Evolutionary conservation across 1,140 invertebrate genomes (phyloP).

Genomic region (Halictus rubicundus): DNA sequence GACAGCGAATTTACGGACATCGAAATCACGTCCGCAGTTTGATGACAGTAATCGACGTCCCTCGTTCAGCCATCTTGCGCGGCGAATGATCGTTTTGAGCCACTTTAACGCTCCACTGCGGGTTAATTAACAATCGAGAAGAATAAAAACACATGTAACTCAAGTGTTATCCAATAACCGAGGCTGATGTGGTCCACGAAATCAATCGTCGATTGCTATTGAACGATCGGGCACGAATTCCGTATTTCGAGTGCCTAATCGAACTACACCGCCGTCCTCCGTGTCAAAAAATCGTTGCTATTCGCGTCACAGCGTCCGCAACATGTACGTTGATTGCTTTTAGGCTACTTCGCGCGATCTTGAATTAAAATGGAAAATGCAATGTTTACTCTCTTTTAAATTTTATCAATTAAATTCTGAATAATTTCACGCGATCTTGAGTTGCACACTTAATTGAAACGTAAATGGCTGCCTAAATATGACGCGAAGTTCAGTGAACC

Average conservation of each 20-base stretch:
- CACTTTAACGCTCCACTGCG: neutral
- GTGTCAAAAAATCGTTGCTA: neutral
- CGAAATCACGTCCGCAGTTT: neutral
- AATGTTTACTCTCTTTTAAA: too few species aligned
- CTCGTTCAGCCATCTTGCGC: neutral
- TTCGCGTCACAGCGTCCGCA: neutral
- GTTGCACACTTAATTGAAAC: too few species aligned
- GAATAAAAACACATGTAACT: slow-evolving; percentile 27
- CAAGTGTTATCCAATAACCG: slow-evolving; percentile 36
- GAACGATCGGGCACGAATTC: slow-evolving; percentile 4
- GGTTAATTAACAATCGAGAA: slow-evolving; percentile 11
- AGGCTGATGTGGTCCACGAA: neutral
- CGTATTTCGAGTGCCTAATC: neutral
- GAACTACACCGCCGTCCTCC: neutral
- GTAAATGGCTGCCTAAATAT: too few species aligned
- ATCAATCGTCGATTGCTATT: neutral
- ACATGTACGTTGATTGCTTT: too few species aligned
- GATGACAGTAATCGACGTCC: slow-evolving; percentile 1
- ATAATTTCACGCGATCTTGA: too few species aligned
- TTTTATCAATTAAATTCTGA: too few species aligned
- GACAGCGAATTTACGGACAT: neutral
- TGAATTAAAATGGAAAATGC: too few species aligned
- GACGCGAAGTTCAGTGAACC: too few species aligned
- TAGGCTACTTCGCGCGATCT: too few species aligned
- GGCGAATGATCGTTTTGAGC: neutral